Conservation (phyloP, 2,113 vertebrate species). For the Ia io region DNA sequence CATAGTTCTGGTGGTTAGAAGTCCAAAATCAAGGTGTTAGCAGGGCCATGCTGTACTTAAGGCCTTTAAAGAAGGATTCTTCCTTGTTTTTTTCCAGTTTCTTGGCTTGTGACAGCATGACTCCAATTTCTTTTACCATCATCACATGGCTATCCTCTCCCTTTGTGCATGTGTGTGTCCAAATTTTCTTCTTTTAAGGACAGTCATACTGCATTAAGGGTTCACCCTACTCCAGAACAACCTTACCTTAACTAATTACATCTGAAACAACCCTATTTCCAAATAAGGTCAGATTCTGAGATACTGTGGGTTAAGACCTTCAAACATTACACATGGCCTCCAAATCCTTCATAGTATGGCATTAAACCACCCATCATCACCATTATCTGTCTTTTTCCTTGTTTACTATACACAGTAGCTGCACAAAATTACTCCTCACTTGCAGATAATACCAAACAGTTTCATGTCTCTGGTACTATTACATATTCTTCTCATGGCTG, state of each 20-base stretch:
- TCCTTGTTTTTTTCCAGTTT: not conserved
- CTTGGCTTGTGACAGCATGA: not conserved
- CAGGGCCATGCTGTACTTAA: not conserved
- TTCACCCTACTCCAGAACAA: not conserved
- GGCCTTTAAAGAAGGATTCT: not conserved
- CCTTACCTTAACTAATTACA: not conserved
- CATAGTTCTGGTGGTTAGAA: not conserved
- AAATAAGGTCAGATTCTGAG: not conserved
- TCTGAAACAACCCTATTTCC: not conserved
- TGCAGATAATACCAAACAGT: not conserved
- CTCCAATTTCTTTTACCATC: not conserved
- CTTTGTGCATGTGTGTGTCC: not conserved
- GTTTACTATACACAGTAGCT: not conserved
- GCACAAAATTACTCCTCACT: not conserved
- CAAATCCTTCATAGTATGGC: not conserved
- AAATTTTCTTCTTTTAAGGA: not conserved
- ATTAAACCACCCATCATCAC: not conserved
- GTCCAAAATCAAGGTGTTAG: not conserved
- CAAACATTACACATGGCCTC: not conserved
- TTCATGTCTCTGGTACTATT: not conserved
- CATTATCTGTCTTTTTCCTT: not conserved
- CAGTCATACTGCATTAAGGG: not conserved
- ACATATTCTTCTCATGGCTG: not conserved
- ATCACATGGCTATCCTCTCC: not conserved
- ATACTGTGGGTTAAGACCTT: not conserved